Conservation (phyloP, 2,888 invertebrate genomes). For the Plebejus anna region DNA sequence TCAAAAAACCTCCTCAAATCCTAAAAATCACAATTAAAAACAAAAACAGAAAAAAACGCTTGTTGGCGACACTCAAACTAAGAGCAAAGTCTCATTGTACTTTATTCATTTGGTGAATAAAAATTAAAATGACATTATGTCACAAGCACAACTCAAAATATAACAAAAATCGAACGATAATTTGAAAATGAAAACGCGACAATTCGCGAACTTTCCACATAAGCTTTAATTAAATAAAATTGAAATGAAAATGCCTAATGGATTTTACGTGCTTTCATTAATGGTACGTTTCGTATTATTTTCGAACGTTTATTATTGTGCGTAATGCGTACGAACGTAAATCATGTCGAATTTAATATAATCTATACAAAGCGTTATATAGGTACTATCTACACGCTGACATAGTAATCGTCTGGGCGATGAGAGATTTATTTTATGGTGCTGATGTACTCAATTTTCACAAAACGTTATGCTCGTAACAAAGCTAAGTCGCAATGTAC, state of each 20-base stretch:
- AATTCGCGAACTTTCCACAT: constrained; percentile 47
- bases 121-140: neutral
- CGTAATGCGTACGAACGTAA: constrained; percentile 69
- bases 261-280: constrained; percentile 79
- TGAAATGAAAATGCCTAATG: constrained; percentile 77
- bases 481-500: neutral
- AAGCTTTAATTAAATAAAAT: constrained; percentile 79
- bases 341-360: constrained; percentile 72
- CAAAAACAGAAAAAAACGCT: too few species aligned
- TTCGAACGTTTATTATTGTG: constrained; percentile 72
- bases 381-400: neutral
- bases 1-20: too few species aligned
- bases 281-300: constrained; percentile 74
- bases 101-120: neutral
- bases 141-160: neutral
- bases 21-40: too few species aligned
- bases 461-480: neutral
- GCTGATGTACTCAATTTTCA: neutral
- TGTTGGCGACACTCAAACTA: too few species aligned
- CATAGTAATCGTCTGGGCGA: constrained; percentile 10
- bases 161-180: constrained; percentile 28
- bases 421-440: constrained; percentile 6
- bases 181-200: constrained; percentile 28
- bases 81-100: neutral
- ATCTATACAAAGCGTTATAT: constrained; percentile 22